phyloP scores from a whole-genome alignment of 2,888 invertebrate species.

The Gisinianus flammeolus region DNA sequence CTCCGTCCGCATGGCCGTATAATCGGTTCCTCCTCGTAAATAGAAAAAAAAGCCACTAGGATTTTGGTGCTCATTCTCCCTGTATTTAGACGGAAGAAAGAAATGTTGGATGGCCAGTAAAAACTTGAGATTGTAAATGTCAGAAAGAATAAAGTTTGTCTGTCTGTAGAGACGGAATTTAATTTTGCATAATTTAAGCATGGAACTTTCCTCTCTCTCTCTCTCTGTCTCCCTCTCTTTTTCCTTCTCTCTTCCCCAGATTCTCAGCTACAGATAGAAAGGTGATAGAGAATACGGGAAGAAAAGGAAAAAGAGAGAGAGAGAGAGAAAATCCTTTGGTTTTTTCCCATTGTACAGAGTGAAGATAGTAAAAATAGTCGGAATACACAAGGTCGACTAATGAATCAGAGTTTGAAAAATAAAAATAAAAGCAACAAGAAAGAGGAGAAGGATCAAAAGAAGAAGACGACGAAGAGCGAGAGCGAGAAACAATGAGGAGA shows the following conservation, averaged over 20 bases:
- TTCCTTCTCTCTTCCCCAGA: neutral
- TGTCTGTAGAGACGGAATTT: neutral
- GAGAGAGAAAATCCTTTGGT: neutral
- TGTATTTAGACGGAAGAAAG: neutral
- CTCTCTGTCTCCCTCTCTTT: constrained; percentile 9
- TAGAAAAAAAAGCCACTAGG: neutral
- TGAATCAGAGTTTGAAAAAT: neutral
- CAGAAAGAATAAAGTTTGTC: neutral
- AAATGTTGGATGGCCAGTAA: neutral
- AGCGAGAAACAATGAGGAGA: neutral
- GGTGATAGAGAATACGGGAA: neutral
- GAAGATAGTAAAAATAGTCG: neutral
- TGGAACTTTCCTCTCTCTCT: neutral
- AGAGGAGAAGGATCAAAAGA: neutral
- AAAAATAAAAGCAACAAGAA: neutral
- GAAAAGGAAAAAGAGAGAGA: neutral
- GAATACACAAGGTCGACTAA: neutral
- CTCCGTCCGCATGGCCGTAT: too few species aligned
- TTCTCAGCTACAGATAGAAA: neutral
- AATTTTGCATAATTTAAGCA: constrained; percentile 16
- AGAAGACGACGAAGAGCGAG: neutral
- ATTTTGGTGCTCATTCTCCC: too few species aligned
- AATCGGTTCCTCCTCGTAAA: too few species aligned
- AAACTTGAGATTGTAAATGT: neutral
- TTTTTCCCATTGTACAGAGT: too few species aligned